phyloP scores from a whole-genome alignment of 2,888 invertebrate genomes.

The Drosophila nr. fundita region DNA sequence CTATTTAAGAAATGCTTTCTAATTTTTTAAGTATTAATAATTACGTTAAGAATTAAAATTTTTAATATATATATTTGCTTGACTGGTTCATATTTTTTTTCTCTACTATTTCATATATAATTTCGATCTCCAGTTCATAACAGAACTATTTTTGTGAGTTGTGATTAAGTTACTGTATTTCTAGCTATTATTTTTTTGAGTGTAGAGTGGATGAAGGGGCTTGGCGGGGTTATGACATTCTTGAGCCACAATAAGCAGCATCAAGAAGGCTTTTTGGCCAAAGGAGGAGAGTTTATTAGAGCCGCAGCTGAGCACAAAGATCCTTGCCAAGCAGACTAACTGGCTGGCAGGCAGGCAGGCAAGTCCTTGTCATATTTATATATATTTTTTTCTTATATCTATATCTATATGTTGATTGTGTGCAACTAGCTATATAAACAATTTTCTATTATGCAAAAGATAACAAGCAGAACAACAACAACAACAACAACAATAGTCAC shows the following conservation, averaged over 20 bases:
- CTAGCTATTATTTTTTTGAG: not conserved
- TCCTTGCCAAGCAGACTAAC: constrained; percentile 35
- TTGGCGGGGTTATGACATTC: constrained; percentile 27
- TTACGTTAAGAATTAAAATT: too few species aligned
- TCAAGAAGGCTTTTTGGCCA: constrained; percentile 61
- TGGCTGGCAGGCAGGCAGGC: constrained; percentile 20
- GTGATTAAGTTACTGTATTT: not conserved
- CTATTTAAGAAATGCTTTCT: not conserved
- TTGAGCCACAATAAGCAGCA: constrained; percentile 70
- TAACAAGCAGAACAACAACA: constrained; percentile 62
- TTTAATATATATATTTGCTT: too few species aligned
- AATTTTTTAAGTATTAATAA: not conserved
- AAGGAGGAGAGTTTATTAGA: constrained; percentile 57
- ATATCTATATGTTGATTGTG: constrained; percentile 18
- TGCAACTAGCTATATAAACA: constrained; percentile 71
- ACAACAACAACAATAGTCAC: constrained; percentile 48
- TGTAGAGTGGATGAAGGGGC: not conserved
- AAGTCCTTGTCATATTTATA: constrained; percentile 43
- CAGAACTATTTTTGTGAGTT: not conserved
- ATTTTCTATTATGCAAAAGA: constrained; percentile 78
- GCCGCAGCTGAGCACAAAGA: constrained; percentile 25
- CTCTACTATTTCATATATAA: too few species aligned
- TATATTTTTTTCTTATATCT: constrained; percentile 8
- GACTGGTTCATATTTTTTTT: too few species aligned
- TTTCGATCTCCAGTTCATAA: not conserved